phyloP scores from a whole-genome alignment of 2,113 vertebrate species.

The Tyto alba region DNA sequence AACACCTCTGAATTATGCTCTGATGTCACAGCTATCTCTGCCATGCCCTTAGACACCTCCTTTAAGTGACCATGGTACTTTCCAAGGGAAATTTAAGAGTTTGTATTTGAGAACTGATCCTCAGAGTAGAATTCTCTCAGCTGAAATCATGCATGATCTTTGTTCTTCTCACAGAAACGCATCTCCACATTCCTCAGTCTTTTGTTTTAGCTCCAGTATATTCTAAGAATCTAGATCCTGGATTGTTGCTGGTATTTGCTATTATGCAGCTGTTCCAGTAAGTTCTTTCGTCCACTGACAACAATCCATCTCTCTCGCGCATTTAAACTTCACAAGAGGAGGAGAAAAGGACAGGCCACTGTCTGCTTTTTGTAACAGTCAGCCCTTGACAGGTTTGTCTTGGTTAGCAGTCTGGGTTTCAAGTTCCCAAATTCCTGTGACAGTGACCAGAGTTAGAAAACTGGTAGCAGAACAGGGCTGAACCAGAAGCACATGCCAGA shows the following conservation, averaged over 20 bases:
- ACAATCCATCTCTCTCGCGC: neutral
- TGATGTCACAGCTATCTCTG: neutral
- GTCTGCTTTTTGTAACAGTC: slow-evolving; percentile 12
- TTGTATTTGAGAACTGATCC: neutral
- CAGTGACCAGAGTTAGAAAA: slow-evolving; percentile 47
- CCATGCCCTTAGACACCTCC: neutral
- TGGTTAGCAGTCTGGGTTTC: slow-evolving; percentile 10
- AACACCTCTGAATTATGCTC: neutral
- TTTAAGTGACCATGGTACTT: neutral
- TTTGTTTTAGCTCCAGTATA: neutral
- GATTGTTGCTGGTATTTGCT: neutral
- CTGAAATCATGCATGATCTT: neutral
- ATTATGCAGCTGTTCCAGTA: neutral
- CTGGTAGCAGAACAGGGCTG: slow-evolving; percentile 53
- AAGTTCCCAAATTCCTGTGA: slow-evolving; percentile 40
- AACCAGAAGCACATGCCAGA: slow-evolving; percentile 66
- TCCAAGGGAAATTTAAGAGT: neutral
- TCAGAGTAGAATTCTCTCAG: neutral
- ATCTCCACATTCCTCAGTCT: neutral
- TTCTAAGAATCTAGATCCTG: neutral
- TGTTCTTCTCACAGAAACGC: neutral
- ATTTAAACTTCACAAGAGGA: neutral
- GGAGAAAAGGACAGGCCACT: neutral
- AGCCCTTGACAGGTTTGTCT: slow-evolving; percentile 64
- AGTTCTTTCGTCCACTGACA: neutral